Base-by-base conservation (phyloP, 2,888 invertebrate species). In the Tribolium freemani region DNA sequence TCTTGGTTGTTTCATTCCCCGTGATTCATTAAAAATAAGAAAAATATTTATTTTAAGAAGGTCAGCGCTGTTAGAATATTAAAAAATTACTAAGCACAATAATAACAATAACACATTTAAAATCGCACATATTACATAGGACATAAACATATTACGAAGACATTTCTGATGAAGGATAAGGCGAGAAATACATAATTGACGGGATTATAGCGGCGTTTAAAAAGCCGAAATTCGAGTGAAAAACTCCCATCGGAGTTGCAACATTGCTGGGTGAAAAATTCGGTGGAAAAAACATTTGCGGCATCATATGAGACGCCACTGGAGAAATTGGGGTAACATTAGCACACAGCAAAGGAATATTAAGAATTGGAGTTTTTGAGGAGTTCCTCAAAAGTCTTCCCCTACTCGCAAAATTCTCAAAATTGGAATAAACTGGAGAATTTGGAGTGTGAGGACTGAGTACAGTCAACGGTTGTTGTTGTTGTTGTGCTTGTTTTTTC, bases 241-340 rank as follows among this genome's bases (percentile, higher is more conserved):
- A 61, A n/a, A 11, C 10, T 20, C 45, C 11, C 5, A n/a, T n/a
- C 6, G 67, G 63, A 51, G 31, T 63, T 3, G 50, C 5, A 50
- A 70, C 71, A 11, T 76, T 72, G 54, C n/a, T 64, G 1, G 77
- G 75, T 2, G 74, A 50, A 51, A 80, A 77, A 58, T 77, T 72
- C 0, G 69, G 64, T 1, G 77, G 74, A 44, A 80, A 80, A 58
- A 80, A 79, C 1, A 75, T 53, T 54, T 77, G 76, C 8, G 75
- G 74, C 10, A 67, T 21, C 3, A 64, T 8, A 0, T 64, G 53
- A 21, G 63, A 51, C 31, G 48, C 13, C 30, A 71, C 21, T 6
- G 75, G 74, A 13, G 54, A 61, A 16, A 78, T 48, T 8, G 79
- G 78, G n/a, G 69, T 72, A 44, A 77, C 11, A 38, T 38, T 38